Conservation (phyloP, 2,888 invertebrate genomes). For the Limnephilus rhombicus region DNA sequence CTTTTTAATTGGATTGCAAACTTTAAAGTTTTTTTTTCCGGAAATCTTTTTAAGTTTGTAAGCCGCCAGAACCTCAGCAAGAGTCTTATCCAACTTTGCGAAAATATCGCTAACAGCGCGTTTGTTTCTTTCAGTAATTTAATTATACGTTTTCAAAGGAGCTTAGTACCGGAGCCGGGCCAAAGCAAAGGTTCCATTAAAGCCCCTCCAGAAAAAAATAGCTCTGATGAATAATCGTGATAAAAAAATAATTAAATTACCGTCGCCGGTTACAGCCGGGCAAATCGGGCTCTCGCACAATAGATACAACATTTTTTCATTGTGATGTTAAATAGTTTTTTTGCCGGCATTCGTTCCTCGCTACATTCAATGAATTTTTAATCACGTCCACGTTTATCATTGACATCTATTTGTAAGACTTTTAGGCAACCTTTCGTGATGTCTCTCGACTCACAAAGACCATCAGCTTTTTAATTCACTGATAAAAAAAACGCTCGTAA, state of each 20-base stretch:
- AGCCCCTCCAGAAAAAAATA: not conserved
- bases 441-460: not conserved
- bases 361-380: not conserved
- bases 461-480: not conserved
- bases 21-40: not conserved
- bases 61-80: not conserved
- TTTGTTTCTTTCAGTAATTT: not conserved
- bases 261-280: not conserved
- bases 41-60: not conserved
- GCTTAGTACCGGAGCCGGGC: not conserved
- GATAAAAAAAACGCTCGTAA: slow-evolving; percentile 10
- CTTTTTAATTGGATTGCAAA: not conserved
- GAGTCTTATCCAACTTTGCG: not conserved
- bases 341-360: not conserved
- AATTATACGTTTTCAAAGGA: not conserved
- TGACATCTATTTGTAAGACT: not conserved
- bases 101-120: not conserved
- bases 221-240: not conserved
- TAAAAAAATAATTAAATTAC: not conserved
- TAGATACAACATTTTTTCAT: not conserved
- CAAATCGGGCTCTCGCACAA: not conserved
- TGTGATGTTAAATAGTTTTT: not conserved
- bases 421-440: not conserved
- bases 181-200: slow-evolving; percentile 1
- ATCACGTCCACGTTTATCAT: not conserved